A percentile compares a stretch with the other conserved stretches of the same genome.
Conservation (phyloP, 2,797 vertebrate genomes). For the Podarcis siculus region DNA sequence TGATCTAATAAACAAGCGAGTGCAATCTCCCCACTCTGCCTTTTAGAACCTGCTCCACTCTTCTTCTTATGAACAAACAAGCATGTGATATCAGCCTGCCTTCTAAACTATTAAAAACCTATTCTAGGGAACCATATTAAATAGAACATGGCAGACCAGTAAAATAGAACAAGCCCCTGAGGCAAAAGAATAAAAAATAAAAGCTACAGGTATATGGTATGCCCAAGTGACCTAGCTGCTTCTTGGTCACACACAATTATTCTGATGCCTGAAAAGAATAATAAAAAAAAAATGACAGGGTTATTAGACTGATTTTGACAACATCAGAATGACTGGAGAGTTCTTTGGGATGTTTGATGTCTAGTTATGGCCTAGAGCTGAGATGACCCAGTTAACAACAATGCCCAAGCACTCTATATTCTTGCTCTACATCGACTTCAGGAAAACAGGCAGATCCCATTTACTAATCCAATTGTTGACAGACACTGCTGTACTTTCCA, state of each 20-base stretch:
- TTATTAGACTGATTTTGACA: conserved; percentile 37
- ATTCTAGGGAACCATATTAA: conserved; percentile 24
- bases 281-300: conserved; percentile 4
- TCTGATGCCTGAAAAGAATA: conserved; percentile 50
- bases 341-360: conserved; percentile 57
- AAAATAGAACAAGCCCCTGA: conserved; percentile 27
- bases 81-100: neutral
- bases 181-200: neutral
- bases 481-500: neutral
- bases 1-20: neutral
- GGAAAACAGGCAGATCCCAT: conserved; percentile 57
- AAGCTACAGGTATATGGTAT: conserved; percentile 31
- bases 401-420: conserved; percentile 40
- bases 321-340: conserved; percentile 40
- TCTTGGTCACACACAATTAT: conserved; percentile 62
- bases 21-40: accelerated
- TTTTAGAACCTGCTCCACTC: neutral
- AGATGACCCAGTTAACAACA: conserved; percentile 64
- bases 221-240: conserved; percentile 41
- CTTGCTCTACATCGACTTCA: conserved; percentile 37
- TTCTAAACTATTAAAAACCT: conserved; percentile 18
- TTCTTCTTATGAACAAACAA: neutral
- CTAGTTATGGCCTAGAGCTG: conserved; percentile 54
- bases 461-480: conserved; percentile 70
- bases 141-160: conserved; percentile 33